Percentiles rank a stretch among this genome's conserved stretches.
phyloP scores from a whole-genome alignment of 2,888 invertebrate genomes.

The Microctonus aethiopoides region DNA sequence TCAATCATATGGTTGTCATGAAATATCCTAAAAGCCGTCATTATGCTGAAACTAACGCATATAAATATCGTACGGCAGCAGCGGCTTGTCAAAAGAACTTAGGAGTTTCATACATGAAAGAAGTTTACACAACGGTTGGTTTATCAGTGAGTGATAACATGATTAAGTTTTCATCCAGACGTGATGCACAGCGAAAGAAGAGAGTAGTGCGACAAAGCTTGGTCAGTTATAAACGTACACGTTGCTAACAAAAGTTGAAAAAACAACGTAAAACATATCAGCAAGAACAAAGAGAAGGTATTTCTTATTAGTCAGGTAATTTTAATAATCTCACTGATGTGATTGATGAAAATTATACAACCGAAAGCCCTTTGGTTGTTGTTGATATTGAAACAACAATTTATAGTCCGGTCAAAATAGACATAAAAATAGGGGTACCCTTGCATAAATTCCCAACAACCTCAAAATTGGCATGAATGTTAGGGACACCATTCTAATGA shows the following conservation, averaged over 20 bases:
- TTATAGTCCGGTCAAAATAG: too few relatives aligned
- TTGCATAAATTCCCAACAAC: too few relatives aligned
- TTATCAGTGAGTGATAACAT: neutral
- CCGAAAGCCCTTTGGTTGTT: neutral
- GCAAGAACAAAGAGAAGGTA: neutral
- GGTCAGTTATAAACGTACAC: neutral
- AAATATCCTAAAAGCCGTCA: neutral
- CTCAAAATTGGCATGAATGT: too few relatives aligned
- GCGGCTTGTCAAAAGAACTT: constrained; percentile 34
- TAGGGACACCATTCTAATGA: too few relatives aligned
- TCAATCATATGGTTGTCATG: neutral
- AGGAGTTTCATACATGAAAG: constrained; percentile 20
- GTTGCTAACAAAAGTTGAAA: neutral
- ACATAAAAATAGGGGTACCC: too few relatives aligned
- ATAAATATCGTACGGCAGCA: constrained; percentile 27
- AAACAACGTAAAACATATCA: neutral
- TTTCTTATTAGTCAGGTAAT: constrained; percentile 3
- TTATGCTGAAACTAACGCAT: constrained; percentile 23
- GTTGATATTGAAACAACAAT: neutral
- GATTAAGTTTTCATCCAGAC: neutral
- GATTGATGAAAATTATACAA: neutral
- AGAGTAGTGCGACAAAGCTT: neutral
- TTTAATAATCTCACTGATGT: neutral
- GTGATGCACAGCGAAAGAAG: neutral
- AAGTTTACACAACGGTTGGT: neutral